Conservation (phyloP, 2,888 invertebrate genomes). For the Macrosiphum euphorbiae region DNA sequence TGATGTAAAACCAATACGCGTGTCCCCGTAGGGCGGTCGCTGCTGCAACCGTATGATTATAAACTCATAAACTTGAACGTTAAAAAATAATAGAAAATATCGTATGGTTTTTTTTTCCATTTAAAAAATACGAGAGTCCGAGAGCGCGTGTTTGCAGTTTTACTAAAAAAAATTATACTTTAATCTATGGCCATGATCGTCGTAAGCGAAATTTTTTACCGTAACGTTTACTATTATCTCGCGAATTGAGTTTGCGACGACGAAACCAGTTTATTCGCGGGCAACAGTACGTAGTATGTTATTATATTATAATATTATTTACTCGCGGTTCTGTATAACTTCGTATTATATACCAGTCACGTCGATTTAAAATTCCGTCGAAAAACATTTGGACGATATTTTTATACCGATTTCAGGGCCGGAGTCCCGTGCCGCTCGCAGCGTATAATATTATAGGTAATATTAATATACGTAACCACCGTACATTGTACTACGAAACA, state of each 20-base stretch:
- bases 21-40: background rate
- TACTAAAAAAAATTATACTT: background rate
- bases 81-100: conserved; percentile 2
- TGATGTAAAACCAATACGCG: conserved; percentile 6
- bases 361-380: background rate
- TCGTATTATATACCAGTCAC: background rate
- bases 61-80: conserved; percentile 15
- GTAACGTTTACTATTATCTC: background rate
- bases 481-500: background rate
- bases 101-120: background rate
- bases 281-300: background rate
- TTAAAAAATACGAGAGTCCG: background rate
- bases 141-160: background rate
- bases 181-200: background rate
- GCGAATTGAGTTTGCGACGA: background rate
- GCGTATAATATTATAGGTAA: background rate
- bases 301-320: background rate
- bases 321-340: background rate
- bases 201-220: background rate
- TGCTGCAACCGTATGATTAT: background rate
- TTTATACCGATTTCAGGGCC: too few species aligned
- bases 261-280: conserved; percentile 31
- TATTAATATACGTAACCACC: background rate
- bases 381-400: background rate
- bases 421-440: background rate